A percentile compares a stretch with the other conserved stretches of the same genome.
Conservation (phyloP, 2,888 invertebrate genomes). For the Ophion costatus region DNA sequence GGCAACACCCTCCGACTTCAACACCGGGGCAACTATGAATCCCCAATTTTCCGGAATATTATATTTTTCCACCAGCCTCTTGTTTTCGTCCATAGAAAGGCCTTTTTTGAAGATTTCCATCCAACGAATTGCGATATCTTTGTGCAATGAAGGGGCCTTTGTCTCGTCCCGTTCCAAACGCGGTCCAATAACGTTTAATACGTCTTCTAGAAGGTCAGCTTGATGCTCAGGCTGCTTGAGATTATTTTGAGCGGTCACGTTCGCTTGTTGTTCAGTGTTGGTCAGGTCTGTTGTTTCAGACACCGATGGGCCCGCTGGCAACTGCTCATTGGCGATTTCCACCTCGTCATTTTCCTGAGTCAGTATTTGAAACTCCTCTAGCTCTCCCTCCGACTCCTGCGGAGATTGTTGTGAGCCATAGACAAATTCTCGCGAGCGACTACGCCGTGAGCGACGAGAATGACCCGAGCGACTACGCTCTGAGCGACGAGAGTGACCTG, state of each 20-base stretch:
- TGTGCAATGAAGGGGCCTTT: slow-evolving; percentile 29
- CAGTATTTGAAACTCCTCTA: neutral
- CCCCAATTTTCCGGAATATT: slow-evolving; percentile 45
- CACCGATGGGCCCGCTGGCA: slow-evolving; percentile 1
- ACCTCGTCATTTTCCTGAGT: slow-evolving; percentile 9
- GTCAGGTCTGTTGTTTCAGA: neutral
- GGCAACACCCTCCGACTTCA: slow-evolving; percentile 49
- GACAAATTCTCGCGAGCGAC: slow-evolving; percentile 12
- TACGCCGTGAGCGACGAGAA: slow-evolving; percentile 2
- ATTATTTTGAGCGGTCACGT: slow-evolving; percentile 4
- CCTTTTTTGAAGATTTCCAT: slow-evolving; percentile 40
- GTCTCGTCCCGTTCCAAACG: slow-evolving; percentile 36
- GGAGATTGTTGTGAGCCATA: neutral
- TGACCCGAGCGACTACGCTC: slow-evolving; percentile 16
- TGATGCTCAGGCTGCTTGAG: slow-evolving; percentile 35
- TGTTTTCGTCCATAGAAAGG: slow-evolving; percentile 43
- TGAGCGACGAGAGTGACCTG: slow-evolving; percentile 23
- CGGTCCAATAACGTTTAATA: slow-evolving; percentile 35
- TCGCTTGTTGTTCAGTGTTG: slow-evolving; percentile 22
- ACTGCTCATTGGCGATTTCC: slow-evolving; percentile 3
- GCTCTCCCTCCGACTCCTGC: slow-evolving; percentile 15
- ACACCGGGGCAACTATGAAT: slow-evolving; percentile 46
- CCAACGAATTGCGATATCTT: neutral
- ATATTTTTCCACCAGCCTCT: slow-evolving; percentile 40
- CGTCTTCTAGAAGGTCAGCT: slow-evolving; percentile 42